A percentile compares a stretch with the other conserved stretches of the same genome.
Conservation (phyloP, 2,888 invertebrate genomes). For the Trachelus troglodyta region DNA sequence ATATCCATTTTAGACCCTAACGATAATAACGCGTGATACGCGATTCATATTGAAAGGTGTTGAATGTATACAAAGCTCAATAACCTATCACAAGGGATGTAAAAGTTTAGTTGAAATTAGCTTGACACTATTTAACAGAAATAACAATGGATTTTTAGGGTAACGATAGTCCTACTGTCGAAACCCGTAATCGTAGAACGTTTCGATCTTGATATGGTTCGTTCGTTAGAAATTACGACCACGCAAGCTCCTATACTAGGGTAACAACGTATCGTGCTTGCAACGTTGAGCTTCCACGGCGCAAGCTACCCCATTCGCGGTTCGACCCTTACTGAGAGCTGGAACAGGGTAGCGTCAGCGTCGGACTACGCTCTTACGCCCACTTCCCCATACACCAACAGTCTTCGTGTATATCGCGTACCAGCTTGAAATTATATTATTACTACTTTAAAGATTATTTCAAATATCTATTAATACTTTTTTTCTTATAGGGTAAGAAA, state of each 20-base stretch:
- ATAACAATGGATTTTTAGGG: neutral
- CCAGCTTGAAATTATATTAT: neutral
- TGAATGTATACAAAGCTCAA: neutral
- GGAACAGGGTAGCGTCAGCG: conserved; percentile 5
- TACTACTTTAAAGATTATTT: neutral
- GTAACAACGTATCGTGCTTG: neutral
- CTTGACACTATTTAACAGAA: neutral
- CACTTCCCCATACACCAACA: neutral
- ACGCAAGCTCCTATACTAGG: neutral
- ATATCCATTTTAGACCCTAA: neutral
- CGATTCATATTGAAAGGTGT: neutral
- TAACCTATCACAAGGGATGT: neutral
- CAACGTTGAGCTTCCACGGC: conserved; percentile 10
- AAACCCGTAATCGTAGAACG: neutral
- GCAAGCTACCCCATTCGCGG: conserved; percentile 48
- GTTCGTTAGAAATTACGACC: neutral
- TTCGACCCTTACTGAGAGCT: conserved; percentile 50
- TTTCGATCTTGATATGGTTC: neutral
- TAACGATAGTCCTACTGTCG: neutral
- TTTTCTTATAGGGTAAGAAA: neutral
- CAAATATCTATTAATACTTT: neutral
- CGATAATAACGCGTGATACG: neutral
- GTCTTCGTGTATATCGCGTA: neutral
- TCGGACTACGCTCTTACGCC: neutral
- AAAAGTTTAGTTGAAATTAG: neutral